phyloP scores from a whole-genome alignment of 2,888 invertebrate genomes.

The Drosophila stalkeri region DNA sequence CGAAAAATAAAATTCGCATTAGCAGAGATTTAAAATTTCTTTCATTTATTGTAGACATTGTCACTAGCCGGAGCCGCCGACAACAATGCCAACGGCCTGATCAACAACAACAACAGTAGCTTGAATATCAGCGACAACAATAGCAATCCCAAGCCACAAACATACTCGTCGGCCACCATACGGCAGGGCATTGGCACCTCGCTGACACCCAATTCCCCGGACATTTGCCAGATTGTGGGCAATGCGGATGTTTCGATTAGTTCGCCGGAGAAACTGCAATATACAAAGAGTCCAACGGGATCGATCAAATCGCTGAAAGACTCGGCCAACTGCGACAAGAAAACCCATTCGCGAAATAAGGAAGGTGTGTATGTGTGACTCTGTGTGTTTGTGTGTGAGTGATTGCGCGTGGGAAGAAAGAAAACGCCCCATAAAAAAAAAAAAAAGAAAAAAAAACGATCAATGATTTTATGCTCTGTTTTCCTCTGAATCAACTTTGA shows the following conservation, averaged over 20 bases:
- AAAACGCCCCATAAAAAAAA: conserved; percentile 19
- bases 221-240: conserved; percentile 83
- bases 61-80: conserved; percentile 50
- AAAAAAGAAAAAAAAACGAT: background rate
- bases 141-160: conserved; percentile 76
- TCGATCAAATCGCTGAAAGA: conserved; percentile 87
- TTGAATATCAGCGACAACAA: conserved; percentile 47
- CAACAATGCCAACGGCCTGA: conserved; percentile 62
- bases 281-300: conserved; percentile 86
- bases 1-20: background rate
- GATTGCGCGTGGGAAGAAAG: background rate
- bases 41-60: conserved; percentile 57
- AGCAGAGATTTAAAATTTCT: background rate
- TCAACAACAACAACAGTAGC: conserved; percentile 40
- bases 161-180: conserved; percentile 83
- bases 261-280: conserved; percentile 83
- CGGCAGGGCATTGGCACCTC: conserved; percentile 85
- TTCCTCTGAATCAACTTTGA: conserved; percentile 29
- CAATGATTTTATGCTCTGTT: conserved; percentile 21
- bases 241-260: conserved; percentile 75
- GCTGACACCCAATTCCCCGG: conserved; percentile 82
- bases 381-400: background rate
- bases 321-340: conserved; percentile 83
- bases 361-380: conserved; percentile 78
- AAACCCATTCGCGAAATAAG: conserved; percentile 84